Evolutionary conservation across 2,113 vertebrate species (phyloP), one percentile per base, ranked within the genome.

Genomic region (Paradisaea rubra): DNA sequence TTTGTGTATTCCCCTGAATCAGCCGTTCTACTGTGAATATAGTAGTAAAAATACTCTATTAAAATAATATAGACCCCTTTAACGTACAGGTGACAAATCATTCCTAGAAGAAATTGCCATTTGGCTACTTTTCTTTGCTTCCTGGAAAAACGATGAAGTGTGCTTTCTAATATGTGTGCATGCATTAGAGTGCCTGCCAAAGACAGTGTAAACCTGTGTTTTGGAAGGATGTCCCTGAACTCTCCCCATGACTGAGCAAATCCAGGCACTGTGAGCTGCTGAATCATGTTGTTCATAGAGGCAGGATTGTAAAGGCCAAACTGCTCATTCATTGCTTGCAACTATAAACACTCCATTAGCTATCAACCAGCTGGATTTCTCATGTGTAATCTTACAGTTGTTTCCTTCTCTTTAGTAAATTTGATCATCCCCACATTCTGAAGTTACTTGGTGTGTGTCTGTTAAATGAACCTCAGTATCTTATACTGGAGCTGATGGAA

Each of bases 401-500:
- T 82, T 94, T 96, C 70, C 50, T 35, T 82, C 44, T 84, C 35
- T 95, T 66, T 39, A 98, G 98, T 85, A 98, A 98, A 91, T 98
- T 98, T 95, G 88, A 98, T 94, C 98, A 98, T 63, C 97, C 97
- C 19, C 98, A 98, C 93, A 98, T 98, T 94, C 96, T 98, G 97
- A 97, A 97, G 79, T 97, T 98, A 61, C 96, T 98, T 53, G 98
- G 98, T 4, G 97, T 98, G 35, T 98, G 97, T 64, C 94, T 98
- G n/a, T 77, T 97, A 54, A 98, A 97, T 16, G 98, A 98, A 71
- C 98, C 98, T 68, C 98, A 98, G 66, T 98, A 98, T 77, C 97
- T 98, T 70, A 98, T 98, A 54, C 85, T 98, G 74, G 98, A 98
- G 76, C 57, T 98, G 91, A 98, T 98, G 98, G 98, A 98, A 95